Evolutionary conservation across 2,797 vertebrate species (phyloP), one percentile per base, ranked within the genome.

Genomic region (Haliaeetus vocifer): DNA sequence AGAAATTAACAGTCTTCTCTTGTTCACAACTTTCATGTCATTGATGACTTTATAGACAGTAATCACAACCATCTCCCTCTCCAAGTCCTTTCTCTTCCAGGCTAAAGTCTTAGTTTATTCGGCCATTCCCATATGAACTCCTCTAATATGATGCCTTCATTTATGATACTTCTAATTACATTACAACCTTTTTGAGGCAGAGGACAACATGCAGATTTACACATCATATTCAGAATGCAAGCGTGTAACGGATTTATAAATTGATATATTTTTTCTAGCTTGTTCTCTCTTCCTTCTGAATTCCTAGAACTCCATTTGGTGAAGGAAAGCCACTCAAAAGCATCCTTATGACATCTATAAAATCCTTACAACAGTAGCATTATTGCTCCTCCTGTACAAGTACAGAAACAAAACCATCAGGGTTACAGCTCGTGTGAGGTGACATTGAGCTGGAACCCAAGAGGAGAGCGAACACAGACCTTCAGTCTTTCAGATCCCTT

Each of bases 251-350:
- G 12, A 37, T n/a, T 49, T 37, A 61, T 0, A 12, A 65, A 52
- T 1, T 1, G 18, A 16, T 10, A 4, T 0, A 1, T 2, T 22
- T 61, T 26, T 44, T 13, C 75, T 15, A 7, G 20, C n/a, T 38
- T 31, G 15, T 37, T 63, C 13, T 55, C 61, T 25, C 22, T 37
- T 47, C 59, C 55, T 22, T 35, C 55, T 29, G 50, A 49, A 45
- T 5, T 76, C 55, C 55, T 18, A 9, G 22, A 58, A 20, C 35
- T 37, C 23, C 25, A 3, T 9, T 4, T 47, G 83, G 38, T 19
- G 61, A 67, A 53, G 47, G 16, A 40, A 53, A 73, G 35, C 28
- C 68, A 26, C 38, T 25, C 42, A 23, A 18, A 40, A 59, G 15
- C 52, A 12, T 42, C 77, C 44, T 42, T 7, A 2, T 8, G 68